Evolutionary conservation across 2,888 invertebrate species (phyloP), one percentile per base, ranked within the genome.

Genomic region (Luffia ferchaultella): DNA sequence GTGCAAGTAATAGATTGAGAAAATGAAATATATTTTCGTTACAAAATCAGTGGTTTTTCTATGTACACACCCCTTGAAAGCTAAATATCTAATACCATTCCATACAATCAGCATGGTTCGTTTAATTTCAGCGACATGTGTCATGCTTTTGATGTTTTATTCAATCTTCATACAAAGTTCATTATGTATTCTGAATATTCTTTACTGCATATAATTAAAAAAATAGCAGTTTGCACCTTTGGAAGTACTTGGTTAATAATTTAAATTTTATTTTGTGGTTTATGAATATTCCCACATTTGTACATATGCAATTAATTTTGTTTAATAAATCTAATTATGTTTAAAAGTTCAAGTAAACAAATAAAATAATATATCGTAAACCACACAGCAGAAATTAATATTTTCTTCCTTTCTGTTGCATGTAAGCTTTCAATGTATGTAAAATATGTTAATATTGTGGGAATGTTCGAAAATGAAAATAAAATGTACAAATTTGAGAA

Each of bases 61-160:
- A 7, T 30, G 30, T 12, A 30, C 30, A 12, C n/a, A n/a, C n/a
- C n/a, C n/a, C n/a, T n/a, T 30, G 30, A 7, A 30, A 7, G 3
- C 30, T 12, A 30, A 12, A 30, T 30, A 30, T 30, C 12, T 30
- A 30, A 7, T 30, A 7, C 30, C 30, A 30, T 30, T 71, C 64
- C 71, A 71, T 73, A 76, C 75, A 67, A 64, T 63, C 57, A 73
- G 82, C 82, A 83, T 83, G 82, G 73, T 64, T 70, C 70, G 72
- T 72, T 66, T 72, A 64, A 63, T 70, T 71, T 57, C 67, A 70
- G 74, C 76, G 67, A 72, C 65, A 66, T 76, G 79, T 78, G 73
- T 82, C 80, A 82, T 79, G 82, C 82, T 83, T 83, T 82, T 78
- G 79, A 73, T 83, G 82, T 82, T 71, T 76, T 12, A 47, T 20